Conservation (phyloP, 2,888 invertebrate genomes). For the Drosophila recens region DNA sequence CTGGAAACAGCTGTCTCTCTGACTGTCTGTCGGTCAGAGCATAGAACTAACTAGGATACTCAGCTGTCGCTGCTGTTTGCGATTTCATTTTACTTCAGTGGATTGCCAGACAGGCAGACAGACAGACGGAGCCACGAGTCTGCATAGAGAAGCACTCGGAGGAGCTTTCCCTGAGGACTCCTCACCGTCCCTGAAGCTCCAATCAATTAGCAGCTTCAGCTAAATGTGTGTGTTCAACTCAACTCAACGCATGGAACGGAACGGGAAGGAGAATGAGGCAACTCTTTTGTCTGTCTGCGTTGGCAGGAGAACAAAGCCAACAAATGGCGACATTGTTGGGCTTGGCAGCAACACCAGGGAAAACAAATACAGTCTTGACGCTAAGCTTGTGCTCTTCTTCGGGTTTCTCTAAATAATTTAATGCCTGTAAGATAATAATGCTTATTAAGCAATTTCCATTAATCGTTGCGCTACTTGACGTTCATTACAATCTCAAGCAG, state of each 20-base stretch:
- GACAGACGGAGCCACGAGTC: slow-evolving; percentile 8
- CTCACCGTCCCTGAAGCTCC: slow-evolving; percentile 19
- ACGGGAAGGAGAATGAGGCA: slow-evolving; percentile 33
- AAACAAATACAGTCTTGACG: slow-evolving; percentile 27
- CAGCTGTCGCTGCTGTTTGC: slow-evolving; percentile 39
- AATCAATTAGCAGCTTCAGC: slow-evolving; percentile 62
- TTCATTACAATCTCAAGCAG: slow-evolving; percentile 72
- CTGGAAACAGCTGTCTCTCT: slow-evolving; percentile 43
- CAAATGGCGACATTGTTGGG: slow-evolving; percentile 52
- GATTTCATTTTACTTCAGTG: slow-evolving; percentile 49
- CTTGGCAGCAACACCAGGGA: slow-evolving; percentile 31
- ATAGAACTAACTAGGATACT: slow-evolving; percentile 22
- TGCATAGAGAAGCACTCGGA: slow-evolving; percentile 2
- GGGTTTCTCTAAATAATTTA: slow-evolving; percentile 72
- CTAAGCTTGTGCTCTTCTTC: slow-evolving; percentile 39
- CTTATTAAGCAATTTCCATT: slow-evolving; percentile 82
- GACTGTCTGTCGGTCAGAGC: no score
- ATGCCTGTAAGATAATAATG: slow-evolving; percentile 77
- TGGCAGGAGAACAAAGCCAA: slow-evolving; percentile 46
- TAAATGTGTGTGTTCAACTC: slow-evolving; percentile 27
- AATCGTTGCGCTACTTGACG: slow-evolving; percentile 76
- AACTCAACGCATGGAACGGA: slow-evolving; percentile 7
- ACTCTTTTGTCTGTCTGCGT: slow-evolving; percentile 50
- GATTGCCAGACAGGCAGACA: slow-evolving; percentile 31
- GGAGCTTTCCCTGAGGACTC: slow-evolving; percentile 15